phyloP scores from a whole-genome alignment of 2,797 vertebrate genomes.

The Fistularia commersonii region DNA sequence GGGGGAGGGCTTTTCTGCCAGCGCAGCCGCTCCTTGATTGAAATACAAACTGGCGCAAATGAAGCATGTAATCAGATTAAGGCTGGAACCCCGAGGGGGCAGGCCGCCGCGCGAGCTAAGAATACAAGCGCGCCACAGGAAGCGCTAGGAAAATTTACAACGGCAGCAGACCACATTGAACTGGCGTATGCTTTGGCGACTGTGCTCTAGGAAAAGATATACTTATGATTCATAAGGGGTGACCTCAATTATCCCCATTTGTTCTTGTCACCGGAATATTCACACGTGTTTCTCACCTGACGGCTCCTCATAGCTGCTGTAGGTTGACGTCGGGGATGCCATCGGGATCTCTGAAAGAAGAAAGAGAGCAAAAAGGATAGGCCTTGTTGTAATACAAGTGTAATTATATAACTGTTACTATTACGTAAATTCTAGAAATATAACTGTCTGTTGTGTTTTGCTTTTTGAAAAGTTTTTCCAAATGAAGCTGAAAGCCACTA shows the following conservation, averaged over 20 bases:
- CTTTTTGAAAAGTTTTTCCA: no score
- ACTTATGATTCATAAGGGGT: no score
- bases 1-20: constrained; percentile 37
- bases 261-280: no score
- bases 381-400: not conserved
- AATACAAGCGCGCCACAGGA: constrained; percentile 51
- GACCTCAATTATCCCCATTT: no score
- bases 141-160: constrained; percentile 58
- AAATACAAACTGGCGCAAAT: constrained; percentile 76
- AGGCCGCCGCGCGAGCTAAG: constrained; percentile 46
- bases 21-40: constrained; percentile 58
- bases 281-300: constrained; percentile 76
- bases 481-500: no score
- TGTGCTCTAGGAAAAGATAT: no score
- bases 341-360: constrained; percentile 86
- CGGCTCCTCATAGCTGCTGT: constrained; percentile 89
- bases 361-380: constrained; percentile 6
- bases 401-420: no score
- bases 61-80: constrained; percentile 79
- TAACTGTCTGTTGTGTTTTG: no score
- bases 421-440: no score
- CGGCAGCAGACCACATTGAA: constrained; percentile 37
- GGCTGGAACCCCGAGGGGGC: constrained; percentile 47
- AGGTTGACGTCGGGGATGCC: constrained; percentile 83
- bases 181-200: constrained; percentile 2